phyloP scores from a whole-genome alignment of 2,888 invertebrate species.

The Therioaphis trifolii region DNA sequence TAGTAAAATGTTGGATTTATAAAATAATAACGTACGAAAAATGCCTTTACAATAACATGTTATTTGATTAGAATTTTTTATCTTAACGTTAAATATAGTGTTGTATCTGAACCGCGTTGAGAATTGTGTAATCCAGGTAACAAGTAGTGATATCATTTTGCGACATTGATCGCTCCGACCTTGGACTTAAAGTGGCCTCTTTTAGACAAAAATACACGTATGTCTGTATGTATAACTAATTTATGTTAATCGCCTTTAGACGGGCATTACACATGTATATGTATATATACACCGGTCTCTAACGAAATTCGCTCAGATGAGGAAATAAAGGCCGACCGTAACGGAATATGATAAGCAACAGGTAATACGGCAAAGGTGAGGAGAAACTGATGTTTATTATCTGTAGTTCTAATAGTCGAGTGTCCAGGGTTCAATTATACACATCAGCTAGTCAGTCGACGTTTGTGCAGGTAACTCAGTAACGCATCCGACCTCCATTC shows the following conservation, averaged over 20 bases:
- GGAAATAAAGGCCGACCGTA: conserved; percentile 35
- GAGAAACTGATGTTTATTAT: conserved; percentile 39
- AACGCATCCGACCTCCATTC: conserved; percentile 19
- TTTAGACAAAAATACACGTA: neutral
- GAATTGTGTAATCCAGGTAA: neutral
- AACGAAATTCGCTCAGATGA: conserved; percentile 13
- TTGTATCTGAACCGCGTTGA: neutral
- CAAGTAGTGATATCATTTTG: neutral
- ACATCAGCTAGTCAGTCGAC: neutral
- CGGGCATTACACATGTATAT: neutral
- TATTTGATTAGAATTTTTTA: too few species aligned
- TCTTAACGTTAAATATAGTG: neutral
- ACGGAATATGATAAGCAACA: conserved; percentile 26
- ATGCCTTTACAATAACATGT: too few species aligned
- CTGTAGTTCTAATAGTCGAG: conserved; percentile 35
- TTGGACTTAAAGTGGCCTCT: neutral
- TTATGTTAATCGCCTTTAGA: neutral
- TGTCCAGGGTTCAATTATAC: conserved; percentile 45
- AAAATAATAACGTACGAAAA: too few species aligned
- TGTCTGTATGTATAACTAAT: neutral
- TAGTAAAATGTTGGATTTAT: too few species aligned
- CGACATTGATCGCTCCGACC: neutral
- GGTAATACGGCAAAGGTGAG: conserved; percentile 38
- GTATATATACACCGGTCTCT: neutral
- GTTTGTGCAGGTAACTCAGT: conserved; percentile 26